A percentile compares a stretch with the other conserved stretches of the same genome.
Conservation (phyloP, 2,888 invertebrate species). For the Heliconius cydno region DNA sequence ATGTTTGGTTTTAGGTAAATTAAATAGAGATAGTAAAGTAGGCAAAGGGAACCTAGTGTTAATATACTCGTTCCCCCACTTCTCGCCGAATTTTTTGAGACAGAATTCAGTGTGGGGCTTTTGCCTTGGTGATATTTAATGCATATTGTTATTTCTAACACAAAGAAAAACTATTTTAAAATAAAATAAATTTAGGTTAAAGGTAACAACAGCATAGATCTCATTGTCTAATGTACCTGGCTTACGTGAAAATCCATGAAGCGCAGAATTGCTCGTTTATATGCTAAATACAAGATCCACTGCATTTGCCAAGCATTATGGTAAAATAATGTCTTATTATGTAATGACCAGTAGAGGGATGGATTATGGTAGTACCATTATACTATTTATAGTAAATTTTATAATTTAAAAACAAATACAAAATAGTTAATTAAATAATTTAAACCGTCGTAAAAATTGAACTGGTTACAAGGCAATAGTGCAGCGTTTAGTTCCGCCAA, state of each 20-base stretch:
- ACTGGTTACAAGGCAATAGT: too few species aligned
- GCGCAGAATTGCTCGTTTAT: constrained; percentile 54
- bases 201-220: constrained; percentile 33
- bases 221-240: constrained; percentile 37
- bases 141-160: background rate
- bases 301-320: constrained; percentile 46
- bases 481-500: too few species aligned
- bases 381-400: constrained; percentile 1
- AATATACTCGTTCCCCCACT: too few species aligned
- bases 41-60: too few species aligned
- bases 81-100: too few species aligned
- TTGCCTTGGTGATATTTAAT: background rate
- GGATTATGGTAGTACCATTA: background rate
- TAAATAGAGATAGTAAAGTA: background rate
- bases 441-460: too few species aligned
- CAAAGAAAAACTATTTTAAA: background rate
- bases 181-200: constrained; percentile 22
- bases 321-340: constrained; percentile 40
- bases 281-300: constrained; percentile 54
- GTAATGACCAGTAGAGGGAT: constrained; percentile 23
- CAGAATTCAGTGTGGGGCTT: too few species aligned
- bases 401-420: background rate
- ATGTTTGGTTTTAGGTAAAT: background rate
- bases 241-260: constrained; percentile 49
- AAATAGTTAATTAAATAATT: too few species aligned